Percentiles rank a stretch among this genome's conserved stretches.
Conservation (phyloP, 2,888 invertebrate species). For the Nectonema munidae region DNA sequence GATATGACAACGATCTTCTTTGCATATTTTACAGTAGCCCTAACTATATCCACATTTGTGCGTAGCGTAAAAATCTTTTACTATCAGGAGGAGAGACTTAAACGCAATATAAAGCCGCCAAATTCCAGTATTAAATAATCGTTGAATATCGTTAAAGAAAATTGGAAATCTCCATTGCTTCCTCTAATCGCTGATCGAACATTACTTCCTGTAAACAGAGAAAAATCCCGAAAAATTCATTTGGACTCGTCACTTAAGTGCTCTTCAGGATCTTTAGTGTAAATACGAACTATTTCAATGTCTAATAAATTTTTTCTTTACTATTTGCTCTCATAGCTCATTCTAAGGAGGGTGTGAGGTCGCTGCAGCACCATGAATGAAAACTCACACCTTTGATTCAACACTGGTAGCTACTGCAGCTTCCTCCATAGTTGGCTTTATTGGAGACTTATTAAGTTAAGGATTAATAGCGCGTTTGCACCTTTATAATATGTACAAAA, state of each 20-base stretch:
- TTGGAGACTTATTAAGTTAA: neutral
- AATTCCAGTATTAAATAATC: too few relatives aligned
- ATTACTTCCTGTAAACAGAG: slow-evolving; percentile 65
- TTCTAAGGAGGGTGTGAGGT: slow-evolving; percentile 49
- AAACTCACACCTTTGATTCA: slow-evolving; percentile 41
- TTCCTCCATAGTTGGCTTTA: neutral
- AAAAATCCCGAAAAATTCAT: slow-evolving; percentile 39
- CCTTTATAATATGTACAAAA: too few relatives aligned
- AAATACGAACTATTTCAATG: slow-evolving; percentile 58
- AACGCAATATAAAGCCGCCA: too few relatives aligned
- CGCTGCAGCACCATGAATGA: slow-evolving; percentile 58
- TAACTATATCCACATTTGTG: slow-evolving; percentile 61
- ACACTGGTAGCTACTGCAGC: neutral
- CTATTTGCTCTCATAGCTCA: slow-evolving; percentile 49
- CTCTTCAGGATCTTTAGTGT: slow-evolving; percentile 46
- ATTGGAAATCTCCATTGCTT: slow-evolving; percentile 54
- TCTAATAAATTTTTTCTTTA: slow-evolving; percentile 32
- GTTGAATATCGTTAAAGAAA: too few relatives aligned
- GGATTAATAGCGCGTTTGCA: slow-evolving; percentile 8
- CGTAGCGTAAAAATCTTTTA: slow-evolving; percentile 64
- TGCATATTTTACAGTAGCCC: slow-evolving; percentile 47
- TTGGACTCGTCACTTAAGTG: slow-evolving; percentile 40
- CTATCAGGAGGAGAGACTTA: slow-evolving; percentile 45
- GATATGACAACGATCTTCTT: slow-evolving; percentile 56
- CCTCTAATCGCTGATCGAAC: slow-evolving; percentile 55